These are phyloP conservation scores for Nycticorax nycticorax DNA, from an alignment of 2,113 vertebrate genomes.

Conservation along the genomic window DNA sequence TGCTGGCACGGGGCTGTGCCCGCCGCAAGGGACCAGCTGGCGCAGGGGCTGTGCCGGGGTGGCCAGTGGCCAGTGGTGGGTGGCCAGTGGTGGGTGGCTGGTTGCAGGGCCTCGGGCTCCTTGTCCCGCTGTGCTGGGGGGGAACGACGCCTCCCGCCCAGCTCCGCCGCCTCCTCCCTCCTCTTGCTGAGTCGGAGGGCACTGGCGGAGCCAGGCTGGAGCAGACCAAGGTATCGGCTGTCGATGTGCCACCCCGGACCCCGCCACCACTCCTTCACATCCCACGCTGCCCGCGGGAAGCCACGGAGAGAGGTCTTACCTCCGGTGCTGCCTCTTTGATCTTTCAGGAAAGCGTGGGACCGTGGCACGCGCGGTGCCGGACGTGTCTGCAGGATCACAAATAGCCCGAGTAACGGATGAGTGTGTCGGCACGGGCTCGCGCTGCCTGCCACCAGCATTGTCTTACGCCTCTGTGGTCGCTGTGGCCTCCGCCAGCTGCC, in stretches of 20 bases:
- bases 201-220: not conserved
- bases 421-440: not conserved
- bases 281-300: not conserved
- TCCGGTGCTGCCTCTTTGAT: not conserved
- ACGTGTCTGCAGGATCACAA: constrained; percentile 11
- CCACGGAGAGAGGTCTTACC: not conserved
- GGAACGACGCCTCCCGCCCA: rapidly evolving
- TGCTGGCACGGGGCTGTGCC: not conserved
- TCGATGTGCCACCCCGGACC: not conserved
- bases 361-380: rapidly evolving
- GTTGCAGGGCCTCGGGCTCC: not conserved
- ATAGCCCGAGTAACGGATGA: not conserved
- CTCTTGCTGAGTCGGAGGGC: not conserved
- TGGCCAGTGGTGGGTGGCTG: rapidly evolving
- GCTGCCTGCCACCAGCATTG: constrained; percentile 44
- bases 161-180: not conserved
- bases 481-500: constrained; percentile 41
- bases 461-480: constrained; percentile 46
- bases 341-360: not conserved
- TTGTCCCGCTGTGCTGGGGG: rapidly evolving
- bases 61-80: not conserved
- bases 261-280: rapidly evolving
- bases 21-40: rapidly evolving
- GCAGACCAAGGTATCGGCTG: rapidly evolving
- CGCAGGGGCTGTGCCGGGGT: not conserved